Evolutionary conservation across 2,888 invertebrate species (phyloP), one percentile per base, ranked within the genome.

Genomic region (Andrena trimmerana): DNA sequence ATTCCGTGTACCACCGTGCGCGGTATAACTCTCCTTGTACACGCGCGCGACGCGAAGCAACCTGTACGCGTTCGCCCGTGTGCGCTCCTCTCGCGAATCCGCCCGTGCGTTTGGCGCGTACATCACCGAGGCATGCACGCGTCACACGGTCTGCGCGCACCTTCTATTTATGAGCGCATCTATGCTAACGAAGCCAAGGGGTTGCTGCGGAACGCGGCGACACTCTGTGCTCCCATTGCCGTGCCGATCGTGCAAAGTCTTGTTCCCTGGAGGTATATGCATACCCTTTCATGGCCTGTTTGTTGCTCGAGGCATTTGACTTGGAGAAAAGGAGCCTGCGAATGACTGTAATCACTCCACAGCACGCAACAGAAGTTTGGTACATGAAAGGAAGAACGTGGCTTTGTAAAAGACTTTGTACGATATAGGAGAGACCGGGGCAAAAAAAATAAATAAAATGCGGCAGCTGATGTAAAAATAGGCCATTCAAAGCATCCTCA

Each of bases 91-190:
- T 42, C 42, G 42, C 42, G 42, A 42, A 42, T 42, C 13, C 42
- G 42, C 42, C 13, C 13, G 29, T 71, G 33, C 78, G 68, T 68
- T 76, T 42, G 71, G 16, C 71, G 71, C 70, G 48, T 60, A 54
- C 27, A 71, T 63, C 54, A 67, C 31, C 50, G 20, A 29, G 36
- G 27, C 48, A 50, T 66, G 48, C 78, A 78, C 62, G 72, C 65
- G 80, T 74, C 80, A 67, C 76, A 33, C 42, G 59, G 20, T 13
- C 74, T 20, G 50, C 27, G 68, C 65, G 65, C 52, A 52, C 65
- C 48, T 73, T 72, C 81, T 79, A 79, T 81, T 81, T 81, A 79
- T 69, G 73, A 27, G 16, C 33, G 33, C 69, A 24, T 76, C 69
- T 67, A 57, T 62, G 77, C 76, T 72, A 81, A 81, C 72, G 68